Conservation (phyloP, 2,888 invertebrate species). For the Lomographa bimaculata region DNA sequence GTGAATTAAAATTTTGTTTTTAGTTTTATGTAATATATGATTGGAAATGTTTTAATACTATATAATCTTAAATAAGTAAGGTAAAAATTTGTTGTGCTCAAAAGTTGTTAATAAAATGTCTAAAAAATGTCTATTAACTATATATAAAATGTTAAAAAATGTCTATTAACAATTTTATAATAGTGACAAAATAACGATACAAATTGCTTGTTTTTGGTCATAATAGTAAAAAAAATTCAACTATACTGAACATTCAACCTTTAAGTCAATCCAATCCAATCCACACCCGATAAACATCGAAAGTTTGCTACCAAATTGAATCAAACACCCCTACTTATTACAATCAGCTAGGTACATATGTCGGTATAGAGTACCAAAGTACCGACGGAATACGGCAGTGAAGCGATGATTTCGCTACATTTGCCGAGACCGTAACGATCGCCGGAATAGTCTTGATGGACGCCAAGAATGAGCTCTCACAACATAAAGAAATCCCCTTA, state of each 20-base stretch:
- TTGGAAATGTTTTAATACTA: no score
- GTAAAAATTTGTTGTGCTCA: no score
- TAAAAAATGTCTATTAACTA: no score
- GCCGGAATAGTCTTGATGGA: constrained; percentile 86
- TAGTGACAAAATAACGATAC: no score
- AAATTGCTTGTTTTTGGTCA: no score
- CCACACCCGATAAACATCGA: constrained; percentile 5
- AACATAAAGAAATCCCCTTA: constrained; percentile 84
- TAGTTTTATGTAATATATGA: no score
- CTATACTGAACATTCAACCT: background rate
- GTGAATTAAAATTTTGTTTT: no score
- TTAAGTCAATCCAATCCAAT: background rate
- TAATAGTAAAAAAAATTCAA: background rate
- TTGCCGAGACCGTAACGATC: constrained; percentile 86
- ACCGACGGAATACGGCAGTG: constrained; percentile 62
- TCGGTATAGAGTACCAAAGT: constrained; percentile 51
- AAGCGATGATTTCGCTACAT: constrained; percentile 84
- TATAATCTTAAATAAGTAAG: no score
- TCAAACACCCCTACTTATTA: constrained; percentile 59
- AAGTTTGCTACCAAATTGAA: constrained; percentile 54
- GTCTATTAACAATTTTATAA: no score
- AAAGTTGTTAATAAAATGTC: no score
- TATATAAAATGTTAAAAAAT: no score
- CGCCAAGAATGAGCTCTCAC: constrained; percentile 85
- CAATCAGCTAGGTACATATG: constrained; percentile 69